Conservation (phyloP, 53 echinoderm and acorn worm species). For the Hippasteria phrygiana region DNA sequence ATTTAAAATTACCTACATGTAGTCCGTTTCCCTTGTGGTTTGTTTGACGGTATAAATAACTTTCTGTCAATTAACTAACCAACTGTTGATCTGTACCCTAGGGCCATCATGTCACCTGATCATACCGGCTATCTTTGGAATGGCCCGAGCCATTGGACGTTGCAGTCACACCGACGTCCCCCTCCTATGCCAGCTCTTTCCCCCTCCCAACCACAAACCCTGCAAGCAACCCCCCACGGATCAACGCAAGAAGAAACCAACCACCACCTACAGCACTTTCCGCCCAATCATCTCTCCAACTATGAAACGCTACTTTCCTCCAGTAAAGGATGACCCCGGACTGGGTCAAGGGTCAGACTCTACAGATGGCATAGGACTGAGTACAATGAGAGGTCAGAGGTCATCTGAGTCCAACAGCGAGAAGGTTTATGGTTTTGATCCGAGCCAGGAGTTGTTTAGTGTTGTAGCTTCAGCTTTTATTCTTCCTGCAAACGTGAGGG, state of each 20-base stretch:
- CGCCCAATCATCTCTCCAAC: slow-evolving; percentile 92
- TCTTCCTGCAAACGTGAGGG: slow-evolving; percentile 49
- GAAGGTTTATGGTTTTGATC: slow-evolving; percentile 66
- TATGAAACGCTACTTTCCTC: slow-evolving; percentile 70
- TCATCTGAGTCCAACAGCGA: slow-evolving; percentile 17
- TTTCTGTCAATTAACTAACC: background rate
- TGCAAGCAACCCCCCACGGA: slow-evolving; percentile 2
- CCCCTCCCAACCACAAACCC: slow-evolving; percentile 49
- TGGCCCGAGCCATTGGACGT: slow-evolving; percentile 84
- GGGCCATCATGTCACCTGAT: slow-evolving; percentile 71
- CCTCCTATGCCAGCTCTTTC: slow-evolving; percentile 85
- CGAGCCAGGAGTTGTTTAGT: slow-evolving; percentile 66
- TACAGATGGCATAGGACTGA: background rate
- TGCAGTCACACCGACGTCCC: slow-evolving; percentile 63
- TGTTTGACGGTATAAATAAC: no score
- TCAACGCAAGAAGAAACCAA: slow-evolving; percentile 28
- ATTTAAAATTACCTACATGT: no score
- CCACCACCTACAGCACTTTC: slow-evolving; percentile 86
- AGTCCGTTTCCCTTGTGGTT: no score
- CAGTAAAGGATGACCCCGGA: background rate
- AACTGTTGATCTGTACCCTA: slow-evolving; percentile 11
- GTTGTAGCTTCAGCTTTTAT: slow-evolving; percentile 79
- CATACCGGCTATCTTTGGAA: slow-evolving; percentile 87
- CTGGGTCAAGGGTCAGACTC: background rate
- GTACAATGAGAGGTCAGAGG: background rate